Evolutionary conservation across 2,797 vertebrate genomes (phyloP), one percentile per base, ranked within the genome.

Genomic region (Alosa sapidissima): DNA sequence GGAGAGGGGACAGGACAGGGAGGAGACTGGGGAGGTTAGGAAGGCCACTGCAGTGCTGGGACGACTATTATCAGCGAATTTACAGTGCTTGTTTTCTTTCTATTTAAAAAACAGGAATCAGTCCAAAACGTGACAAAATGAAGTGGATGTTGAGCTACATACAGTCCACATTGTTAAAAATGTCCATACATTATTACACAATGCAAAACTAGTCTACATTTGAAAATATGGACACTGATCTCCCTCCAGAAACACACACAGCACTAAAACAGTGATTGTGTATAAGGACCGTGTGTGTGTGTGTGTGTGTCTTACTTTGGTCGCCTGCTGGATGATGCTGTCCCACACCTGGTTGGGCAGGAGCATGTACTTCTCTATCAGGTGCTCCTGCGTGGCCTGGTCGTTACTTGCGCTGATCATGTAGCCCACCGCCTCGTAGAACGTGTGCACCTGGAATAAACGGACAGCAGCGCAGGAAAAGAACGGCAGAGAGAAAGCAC

Each of bases 341-440:
- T 99, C 98, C 98, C 98, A 99, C 89, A 99, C 98, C 90, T 99
- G 98, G 92, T 99, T 99, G 83, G 98, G 98, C 14, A 99, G 96
- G 85, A 99, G 91, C 98, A 99, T 99, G 84, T 99, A 99, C 88
- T 99, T 99, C 91, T 99, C 98, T 92, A 99, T 99, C 88, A 99
- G 96, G 90, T 98, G 98, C 87, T 99, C 98, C 91, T 99, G 98
- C 45, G 99, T 97, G 7, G 96, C 94, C 91, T 98, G 98, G 92
- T 99, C 98, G 0, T 98, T 99, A 90, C 99, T 98, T n/a, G 98
- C 98, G 1, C 98, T 98, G 0, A 99, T 99, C 98, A 99, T 99
- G 84, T 99, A 99, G 33, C 98, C 98, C 62, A 99, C 98, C 0
- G 98, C 98, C 93, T 99, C 98, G 2, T 99, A 99, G 91, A 99